These are phyloP conservation scores for Meda fulgida DNA, from an alignment of 2,797 vertebrate genomes.

Conservation along the genomic window DNA sequence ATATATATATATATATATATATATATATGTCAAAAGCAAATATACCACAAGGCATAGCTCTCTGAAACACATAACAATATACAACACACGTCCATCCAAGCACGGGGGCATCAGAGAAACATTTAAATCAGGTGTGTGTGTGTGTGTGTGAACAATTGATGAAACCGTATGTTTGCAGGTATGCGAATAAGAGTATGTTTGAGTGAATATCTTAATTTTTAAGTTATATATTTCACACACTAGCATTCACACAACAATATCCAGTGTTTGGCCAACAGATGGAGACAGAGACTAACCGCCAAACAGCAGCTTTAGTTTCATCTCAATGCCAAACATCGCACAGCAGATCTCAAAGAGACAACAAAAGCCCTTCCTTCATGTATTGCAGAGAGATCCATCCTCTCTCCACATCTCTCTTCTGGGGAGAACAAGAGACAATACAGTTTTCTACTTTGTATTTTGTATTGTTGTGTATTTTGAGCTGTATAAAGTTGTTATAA, in stretches of 20 bases:
- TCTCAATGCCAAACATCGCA: conserved; percentile 30
- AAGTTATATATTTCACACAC: background rate
- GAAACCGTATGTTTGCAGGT: background rate
- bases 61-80: background rate
- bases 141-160: background rate
- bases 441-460: conserved; percentile 59
- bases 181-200: background rate
- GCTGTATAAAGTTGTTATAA: conserved; percentile 52
- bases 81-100: background rate
- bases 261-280: conserved; percentile 37
- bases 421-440: conserved; percentile 49
- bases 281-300: conserved; percentile 28
- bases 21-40: background rate
- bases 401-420: conserved; percentile 37
- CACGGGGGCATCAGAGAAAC: background rate
- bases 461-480: conserved; percentile 57
- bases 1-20: background rate
- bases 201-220: background rate
- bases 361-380: conserved; percentile 20
- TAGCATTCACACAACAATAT: background rate
- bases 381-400: background rate
- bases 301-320: conserved; percentile 13
- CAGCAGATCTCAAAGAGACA: conserved; percentile 19
- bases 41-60: background rate
- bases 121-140: background rate